Evolutionary conservation across 2,797 vertebrate genomes (phyloP), one percentile per base, ranked within the genome.

Genomic region (Triplophysa bombifrons): DNA sequence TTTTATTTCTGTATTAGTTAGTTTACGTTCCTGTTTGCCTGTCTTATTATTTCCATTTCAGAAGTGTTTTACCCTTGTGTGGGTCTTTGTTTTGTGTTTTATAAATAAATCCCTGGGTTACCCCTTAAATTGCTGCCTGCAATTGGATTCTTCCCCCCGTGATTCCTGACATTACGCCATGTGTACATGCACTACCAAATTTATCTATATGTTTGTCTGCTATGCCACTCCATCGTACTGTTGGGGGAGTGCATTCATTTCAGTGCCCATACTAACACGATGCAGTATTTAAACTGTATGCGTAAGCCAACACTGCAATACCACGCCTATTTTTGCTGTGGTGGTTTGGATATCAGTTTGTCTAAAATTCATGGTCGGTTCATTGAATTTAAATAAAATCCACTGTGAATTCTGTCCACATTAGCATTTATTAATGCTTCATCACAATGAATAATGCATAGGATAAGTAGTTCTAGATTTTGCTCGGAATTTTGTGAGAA

Each of bases 341-440:
- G 4, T 27, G 22, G 13, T 76, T 53, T 13, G 68, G 25, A 77
- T 72, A 76, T 60, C 51, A 72, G 76, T 81, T 82, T 58, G 68
- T 61, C 27, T 44, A 12, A 51, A 64, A 76, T 64, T 67, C 44
- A 48, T 1, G 25, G 67, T 38, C 25, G 65, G 41, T 72, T 76
- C 66, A 65, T 76, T 72, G n/a, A 76, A 81, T 81, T 50, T 9
- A 38, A 72, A 82, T 72, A 76, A 81, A 80, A 66, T 30, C 55
- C 67, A 65, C 22, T 17, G 46, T 63, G 34, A 20, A 16, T 46
- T 72, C 17, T 46, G 55, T 71, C 30, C 69, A 77, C 65, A 67
- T 38, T 10, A 41, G 76, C 50, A 58, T 61, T 68, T 67, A 73
- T 82, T 82, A 60, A 74, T 50, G 53, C 16, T 66, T 80, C 66